phyloP scores from a whole-genome alignment of 2,113 vertebrate species.

The Cavia porcellus region DNA sequence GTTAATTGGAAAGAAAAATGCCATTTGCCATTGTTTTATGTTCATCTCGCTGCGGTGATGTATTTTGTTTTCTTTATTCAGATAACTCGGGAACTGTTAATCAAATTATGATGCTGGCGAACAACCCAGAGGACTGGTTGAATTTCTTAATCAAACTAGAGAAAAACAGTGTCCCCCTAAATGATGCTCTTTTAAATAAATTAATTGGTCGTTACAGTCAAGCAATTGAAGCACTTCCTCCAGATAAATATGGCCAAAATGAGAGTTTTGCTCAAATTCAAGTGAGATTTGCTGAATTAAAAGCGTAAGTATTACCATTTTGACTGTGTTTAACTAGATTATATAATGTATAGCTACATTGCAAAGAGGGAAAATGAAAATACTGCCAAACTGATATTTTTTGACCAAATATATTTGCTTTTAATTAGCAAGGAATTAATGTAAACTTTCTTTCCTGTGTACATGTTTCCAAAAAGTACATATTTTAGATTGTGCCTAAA shows the following conservation, averaged over 20 bases:
- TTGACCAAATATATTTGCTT: constrained; percentile 44
- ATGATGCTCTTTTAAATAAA: constrained; percentile 90
- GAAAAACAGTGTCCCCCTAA: constrained; percentile 91
- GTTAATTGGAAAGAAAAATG: constrained; percentile 11
- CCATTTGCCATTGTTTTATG: constrained; percentile 3
- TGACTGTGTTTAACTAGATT: background rate
- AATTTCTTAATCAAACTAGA: constrained; percentile 92
- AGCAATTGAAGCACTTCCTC: constrained; percentile 91
- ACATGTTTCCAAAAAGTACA: background rate
- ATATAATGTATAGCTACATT: background rate
- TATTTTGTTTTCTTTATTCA: constrained; percentile 78
- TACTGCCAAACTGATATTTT: constrained; percentile 1
- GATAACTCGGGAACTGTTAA: constrained; percentile 94
- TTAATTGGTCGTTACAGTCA: constrained; percentile 94
- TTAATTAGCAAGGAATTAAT: constrained; percentile 1
- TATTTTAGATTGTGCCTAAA: constrained; percentile 2
- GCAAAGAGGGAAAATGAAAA: constrained; percentile 53
- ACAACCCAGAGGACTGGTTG: constrained; percentile 94
- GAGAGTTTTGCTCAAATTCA: constrained; percentile 95
- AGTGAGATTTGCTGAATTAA: constrained; percentile 96
- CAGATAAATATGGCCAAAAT: constrained; percentile 93
- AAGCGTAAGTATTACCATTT: constrained; percentile 91
- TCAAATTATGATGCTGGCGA: constrained; percentile 90
- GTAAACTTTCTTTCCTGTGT: constrained; percentile 7
- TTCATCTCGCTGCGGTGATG: background rate